Base-by-base conservation (phyloP, 2,113 vertebrate genomes). In the Parus major region DNA sequence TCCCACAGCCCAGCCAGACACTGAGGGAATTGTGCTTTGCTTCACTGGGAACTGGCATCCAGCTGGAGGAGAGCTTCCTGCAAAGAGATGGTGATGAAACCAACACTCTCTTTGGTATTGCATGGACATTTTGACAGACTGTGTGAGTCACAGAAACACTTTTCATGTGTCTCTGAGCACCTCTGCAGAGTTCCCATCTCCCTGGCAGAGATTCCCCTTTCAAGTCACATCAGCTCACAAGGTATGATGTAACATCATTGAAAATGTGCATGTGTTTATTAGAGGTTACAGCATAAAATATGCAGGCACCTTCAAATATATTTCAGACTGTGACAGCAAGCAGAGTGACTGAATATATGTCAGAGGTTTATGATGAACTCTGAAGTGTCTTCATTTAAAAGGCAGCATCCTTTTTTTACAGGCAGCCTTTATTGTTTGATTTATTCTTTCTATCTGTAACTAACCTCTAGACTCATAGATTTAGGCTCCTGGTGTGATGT, bases 351-450 rank as follows among this genome's bases (percentile, higher is more conserved):
- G 92, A 95, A 92, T 93, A 11, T 56, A 60, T 95, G 92, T 84
- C 94, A 93, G 76, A 75, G 90, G 76, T 92, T 97, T 95, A 93
- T 75, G 90, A 86, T 90, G 92, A 95, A 93, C 88, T 93, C 85
- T 90, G 44, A 94, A 94, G 76, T 71, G 53, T 95, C 94, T 96
- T 93, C 90, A 96, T 96, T 94, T 95, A 87, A 88, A 71, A 94
- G 79, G 41, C 36, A 83, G 57, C 57, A 82, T 90, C 71, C 60
- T 94, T 90, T 87, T 69, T 92, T 96, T 88, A 90, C 14, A 64
- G 79, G 47, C 60, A 73, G 64, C 85, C 80, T 96, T 94, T 94
- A 95, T 86, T 93, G 79, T 76, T 95, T 95, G 95, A 95, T 95
- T 96, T 95, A 94, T 94, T 78, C 88, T 17, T 81, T 93, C 76